phyloP scores from a whole-genome alignment of 2,113 vertebrate genomes.

The Arvicanthis niloticus region DNA sequence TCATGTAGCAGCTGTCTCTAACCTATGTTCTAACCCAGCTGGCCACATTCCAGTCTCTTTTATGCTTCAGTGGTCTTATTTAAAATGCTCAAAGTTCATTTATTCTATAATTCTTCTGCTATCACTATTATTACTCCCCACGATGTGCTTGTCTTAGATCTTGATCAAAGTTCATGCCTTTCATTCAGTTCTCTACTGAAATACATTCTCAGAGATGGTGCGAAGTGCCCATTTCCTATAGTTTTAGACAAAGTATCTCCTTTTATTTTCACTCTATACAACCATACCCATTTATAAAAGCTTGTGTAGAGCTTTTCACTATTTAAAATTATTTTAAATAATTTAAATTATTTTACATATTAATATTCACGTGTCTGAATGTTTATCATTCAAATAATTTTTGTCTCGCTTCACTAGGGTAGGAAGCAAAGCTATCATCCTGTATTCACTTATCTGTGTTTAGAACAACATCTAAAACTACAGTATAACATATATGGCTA shows the following conservation, averaged over 20 bases:
- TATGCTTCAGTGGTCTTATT: not conserved
- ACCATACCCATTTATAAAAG: not conserved
- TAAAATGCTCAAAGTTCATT: not conserved
- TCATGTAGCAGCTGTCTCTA: not conserved
- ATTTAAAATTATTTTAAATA: slow-evolving; percentile 22
- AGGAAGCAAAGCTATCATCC: not conserved
- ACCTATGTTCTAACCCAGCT: not conserved
- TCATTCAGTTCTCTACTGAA: not conserved
- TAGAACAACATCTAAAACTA: not conserved
- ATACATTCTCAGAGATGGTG: not conserved
- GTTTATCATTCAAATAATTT: not conserved
- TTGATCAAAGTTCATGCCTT: not conserved
- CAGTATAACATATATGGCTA: not conserved
- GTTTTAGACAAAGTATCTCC: not conserved
- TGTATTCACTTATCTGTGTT: not conserved
- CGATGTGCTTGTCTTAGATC: not conserved
- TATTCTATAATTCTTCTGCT: not conserved
- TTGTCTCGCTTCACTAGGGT: not conserved
- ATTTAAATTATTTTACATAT: no score
- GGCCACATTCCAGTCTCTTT: no score
- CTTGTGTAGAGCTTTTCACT: not conserved
- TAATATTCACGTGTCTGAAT: not conserved
- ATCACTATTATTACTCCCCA: not conserved
- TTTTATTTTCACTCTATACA: rapidly evolving
- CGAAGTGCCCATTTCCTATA: not conserved